A percentile compares a stretch with the other conserved stretches of the same genome.
phyloP scores from a whole-genome alignment of 1,140 invertebrate species.

The Capitella teleta region DNA sequence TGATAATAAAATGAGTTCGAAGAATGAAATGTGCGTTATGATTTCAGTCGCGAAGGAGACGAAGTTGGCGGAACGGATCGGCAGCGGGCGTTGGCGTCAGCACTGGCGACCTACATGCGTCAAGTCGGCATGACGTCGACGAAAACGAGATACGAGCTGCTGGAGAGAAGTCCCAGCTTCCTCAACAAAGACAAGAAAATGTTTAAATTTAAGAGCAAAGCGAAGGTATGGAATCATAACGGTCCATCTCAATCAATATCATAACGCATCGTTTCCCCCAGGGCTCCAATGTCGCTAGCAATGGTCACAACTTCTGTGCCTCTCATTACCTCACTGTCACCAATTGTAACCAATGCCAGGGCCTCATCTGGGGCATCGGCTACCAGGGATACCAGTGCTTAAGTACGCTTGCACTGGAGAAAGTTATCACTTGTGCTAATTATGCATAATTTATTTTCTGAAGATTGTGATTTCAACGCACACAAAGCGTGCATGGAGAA shows the following conservation, averaged over 20 bases:
- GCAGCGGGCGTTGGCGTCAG: constrained; percentile 61
- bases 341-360: constrained; percentile 83
- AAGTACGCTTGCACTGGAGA: constrained; percentile 23
- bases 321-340: constrained; percentile 80
- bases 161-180: constrained; percentile 63
- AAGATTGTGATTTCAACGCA: constrained; percentile 79
- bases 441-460: constrained; percentile 23
- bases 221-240: constrained; percentile 11
- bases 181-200: constrained; percentile 74
- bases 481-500: constrained; percentile 70
- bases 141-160: constrained; percentile 31
- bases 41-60: too few species aligned
- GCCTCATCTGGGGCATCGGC: constrained; percentile 83
- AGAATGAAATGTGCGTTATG: too few species aligned
- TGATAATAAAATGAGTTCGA: too few species aligned
- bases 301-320: constrained; percentile 76
- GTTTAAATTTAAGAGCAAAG: constrained; percentile 36
- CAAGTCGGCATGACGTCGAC: constrained; percentile 54
- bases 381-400: constrained; percentile 87
- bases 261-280: too few species aligned
- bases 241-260: too few species aligned
- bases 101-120: constrained; percentile 67
- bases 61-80: constrained; percentile 21
- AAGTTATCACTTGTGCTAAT: background rate
- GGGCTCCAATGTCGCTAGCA: too few species aligned